Evolutionary conservation across 2,888 invertebrate genomes (phyloP).

Genomic region (Endomychus coccineus): DNA sequence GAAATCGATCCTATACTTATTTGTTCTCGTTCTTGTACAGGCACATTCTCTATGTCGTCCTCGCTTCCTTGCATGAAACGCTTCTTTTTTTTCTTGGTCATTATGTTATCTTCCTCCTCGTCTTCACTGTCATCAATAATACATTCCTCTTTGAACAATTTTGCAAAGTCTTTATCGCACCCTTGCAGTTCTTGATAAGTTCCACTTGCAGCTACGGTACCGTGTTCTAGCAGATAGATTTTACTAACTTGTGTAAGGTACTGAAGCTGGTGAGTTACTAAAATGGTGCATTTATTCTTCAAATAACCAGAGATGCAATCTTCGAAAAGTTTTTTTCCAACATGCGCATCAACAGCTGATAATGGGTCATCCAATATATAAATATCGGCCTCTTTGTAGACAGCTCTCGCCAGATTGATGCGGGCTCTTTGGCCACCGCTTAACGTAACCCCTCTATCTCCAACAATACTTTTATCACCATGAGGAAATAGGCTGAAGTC

Average conservation of each 20-base stretch:
- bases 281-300: constrained; percentile 58
- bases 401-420: constrained; percentile 75
- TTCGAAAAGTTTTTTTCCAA: constrained; percentile 79
- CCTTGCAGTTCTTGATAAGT: constrained; percentile 63
- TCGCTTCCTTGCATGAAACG: constrained; percentile 15
- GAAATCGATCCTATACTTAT: constrained; percentile 51
- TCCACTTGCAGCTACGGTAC: constrained; percentile 52
- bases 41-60: constrained; percentile 25
- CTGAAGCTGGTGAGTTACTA: constrained; percentile 68
- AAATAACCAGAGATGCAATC: constrained; percentile 60
- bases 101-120: constrained; percentile 20
- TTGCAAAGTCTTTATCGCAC: constrained; percentile 66
- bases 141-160: constrained; percentile 36
- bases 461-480: constrained; percentile 75
- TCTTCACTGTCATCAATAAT: constrained; percentile 26
- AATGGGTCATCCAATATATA: constrained; percentile 84
- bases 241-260: constrained; percentile 49
- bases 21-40: constrained; percentile 48
- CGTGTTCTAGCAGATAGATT: constrained; percentile 51
- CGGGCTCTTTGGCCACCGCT: constrained; percentile 80
- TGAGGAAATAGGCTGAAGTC: constrained; percentile 68
- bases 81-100: constrained; percentile 16
- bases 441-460: constrained; percentile 61
- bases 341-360: constrained; percentile 82
- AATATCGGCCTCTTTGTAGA: constrained; percentile 76